Conservation (phyloP, 1,140 invertebrate genomes). For the Aphaenogaster ashmeadi region DNA sequence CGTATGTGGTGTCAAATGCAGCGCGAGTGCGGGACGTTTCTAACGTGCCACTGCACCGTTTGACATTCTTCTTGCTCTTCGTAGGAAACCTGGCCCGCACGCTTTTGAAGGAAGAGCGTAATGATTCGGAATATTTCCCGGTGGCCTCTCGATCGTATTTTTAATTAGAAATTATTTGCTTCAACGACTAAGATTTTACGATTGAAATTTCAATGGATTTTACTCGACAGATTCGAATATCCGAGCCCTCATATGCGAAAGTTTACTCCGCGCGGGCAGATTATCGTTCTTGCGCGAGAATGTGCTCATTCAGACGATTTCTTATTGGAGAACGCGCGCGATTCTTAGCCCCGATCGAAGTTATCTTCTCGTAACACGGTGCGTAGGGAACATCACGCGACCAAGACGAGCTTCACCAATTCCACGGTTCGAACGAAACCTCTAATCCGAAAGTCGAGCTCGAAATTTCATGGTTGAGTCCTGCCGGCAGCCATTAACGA, state of each 20-base stretch:
- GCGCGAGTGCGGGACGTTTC: constrained; percentile 25
- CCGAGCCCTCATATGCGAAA: neutral
- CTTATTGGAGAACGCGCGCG: neutral
- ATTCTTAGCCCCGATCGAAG: neutral
- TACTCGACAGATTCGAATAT: neutral
- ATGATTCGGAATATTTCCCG: neutral
- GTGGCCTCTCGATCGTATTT: too few species aligned
- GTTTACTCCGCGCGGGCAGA: neutral
- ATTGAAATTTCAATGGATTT: neutral
- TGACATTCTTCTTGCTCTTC: constrained; percentile 17
- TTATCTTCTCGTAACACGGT: neutral
- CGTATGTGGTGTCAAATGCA: constrained; percentile 70
- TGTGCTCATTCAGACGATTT: neutral
- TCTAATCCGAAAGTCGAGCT: constrained; percentile 61
- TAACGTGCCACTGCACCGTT: constrained; percentile 16
- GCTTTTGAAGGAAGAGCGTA: neutral
- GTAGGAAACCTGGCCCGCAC: neutral
- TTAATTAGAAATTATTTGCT: neutral
- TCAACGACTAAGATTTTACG: neutral
- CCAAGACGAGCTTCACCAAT: constrained; percentile 23
- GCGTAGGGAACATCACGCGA: constrained; percentile 30
- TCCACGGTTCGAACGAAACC: constrained; percentile 40
- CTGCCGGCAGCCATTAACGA: constrained; percentile 61
- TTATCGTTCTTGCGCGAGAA: constrained; percentile 3
- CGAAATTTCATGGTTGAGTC: constrained; percentile 71